These are phyloP conservation scores for Gastrophysa polygoni DNA, from an alignment of 2,888 invertebrate genomes.

Conservation along the genomic window DNA sequence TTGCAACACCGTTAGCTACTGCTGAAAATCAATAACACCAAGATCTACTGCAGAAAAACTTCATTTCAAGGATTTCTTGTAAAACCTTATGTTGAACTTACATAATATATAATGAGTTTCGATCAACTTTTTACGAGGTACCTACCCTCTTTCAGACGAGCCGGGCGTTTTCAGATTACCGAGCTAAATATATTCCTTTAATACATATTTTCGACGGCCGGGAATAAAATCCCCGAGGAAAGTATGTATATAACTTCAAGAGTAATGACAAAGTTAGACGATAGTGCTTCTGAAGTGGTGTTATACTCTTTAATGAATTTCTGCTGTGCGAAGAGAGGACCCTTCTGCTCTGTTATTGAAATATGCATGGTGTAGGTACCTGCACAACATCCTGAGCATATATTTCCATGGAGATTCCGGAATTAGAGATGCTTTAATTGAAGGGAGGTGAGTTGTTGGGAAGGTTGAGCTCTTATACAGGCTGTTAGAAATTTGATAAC, in stretches of 20 bases:
- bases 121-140: conserved; percentile 7
- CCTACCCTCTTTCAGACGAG: not conserved
- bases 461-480: no score
- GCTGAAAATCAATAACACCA: no score
- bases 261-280: conserved; percentile 12
- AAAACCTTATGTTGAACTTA: no score
- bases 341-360: conserved; percentile 4
- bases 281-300: conserved; percentile 11
- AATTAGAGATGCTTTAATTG: no score
- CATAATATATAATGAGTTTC: conserved; percentile 10
- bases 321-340: not conserved
- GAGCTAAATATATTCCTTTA: conserved; percentile 1
- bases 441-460: no score
- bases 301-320: conserved; percentile 14
- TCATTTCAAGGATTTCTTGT: no score
- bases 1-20: no score
- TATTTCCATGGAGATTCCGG: no score
- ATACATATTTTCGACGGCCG: conserved; percentile 3
- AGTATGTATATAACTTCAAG: conserved; percentile 12
- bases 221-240: not conserved
- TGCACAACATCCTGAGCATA: no score
- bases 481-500: no score
- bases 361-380: not conserved
- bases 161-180: conserved; percentile 2
- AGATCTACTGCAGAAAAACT: no score